Evolutionary conservation across 1,140 invertebrate genomes (phyloP).

Genomic region (Aphelenchoides fujianensis): DNA sequence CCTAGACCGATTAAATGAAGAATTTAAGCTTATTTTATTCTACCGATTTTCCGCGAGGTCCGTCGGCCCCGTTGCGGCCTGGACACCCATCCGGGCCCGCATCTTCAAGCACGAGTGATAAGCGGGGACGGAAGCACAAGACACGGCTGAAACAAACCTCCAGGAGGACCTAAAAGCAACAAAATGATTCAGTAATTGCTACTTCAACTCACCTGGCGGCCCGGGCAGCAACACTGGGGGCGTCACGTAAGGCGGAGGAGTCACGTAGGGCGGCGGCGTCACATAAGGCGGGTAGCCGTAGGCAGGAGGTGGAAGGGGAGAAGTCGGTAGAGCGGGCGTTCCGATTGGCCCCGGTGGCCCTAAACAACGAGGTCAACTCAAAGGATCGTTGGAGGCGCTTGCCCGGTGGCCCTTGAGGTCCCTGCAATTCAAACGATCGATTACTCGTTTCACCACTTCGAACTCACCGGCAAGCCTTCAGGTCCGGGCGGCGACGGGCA

Average conservation of each 20-base stretch:
- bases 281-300: not conserved
- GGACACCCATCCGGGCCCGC: not conserved
- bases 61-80: too few species aligned
- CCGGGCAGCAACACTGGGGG: not conserved
- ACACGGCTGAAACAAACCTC: too few species aligned
- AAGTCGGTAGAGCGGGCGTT: not conserved
- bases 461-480: conserved; percentile 2
- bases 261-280: too few species aligned
- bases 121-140: too few species aligned
- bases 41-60: too few species aligned
- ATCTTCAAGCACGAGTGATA: not conserved
- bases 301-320: not conserved
- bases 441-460: too few species aligned
- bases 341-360: not conserved
- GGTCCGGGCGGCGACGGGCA: not conserved
- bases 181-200: too few species aligned
- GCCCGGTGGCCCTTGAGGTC: too few species aligned
- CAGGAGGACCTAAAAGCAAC: too few species aligned
- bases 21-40: not conserved
- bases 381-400: too few species aligned
- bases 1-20: too few species aligned
- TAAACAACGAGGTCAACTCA: not conserved
- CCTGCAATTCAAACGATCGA: too few species aligned
- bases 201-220: not conserved
- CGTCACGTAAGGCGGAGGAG: not conserved